These are phyloP conservation scores for Cephalopholis sonnerati DNA, from an alignment of 2,113 vertebrate species.

Conservation along the genomic window DNA sequence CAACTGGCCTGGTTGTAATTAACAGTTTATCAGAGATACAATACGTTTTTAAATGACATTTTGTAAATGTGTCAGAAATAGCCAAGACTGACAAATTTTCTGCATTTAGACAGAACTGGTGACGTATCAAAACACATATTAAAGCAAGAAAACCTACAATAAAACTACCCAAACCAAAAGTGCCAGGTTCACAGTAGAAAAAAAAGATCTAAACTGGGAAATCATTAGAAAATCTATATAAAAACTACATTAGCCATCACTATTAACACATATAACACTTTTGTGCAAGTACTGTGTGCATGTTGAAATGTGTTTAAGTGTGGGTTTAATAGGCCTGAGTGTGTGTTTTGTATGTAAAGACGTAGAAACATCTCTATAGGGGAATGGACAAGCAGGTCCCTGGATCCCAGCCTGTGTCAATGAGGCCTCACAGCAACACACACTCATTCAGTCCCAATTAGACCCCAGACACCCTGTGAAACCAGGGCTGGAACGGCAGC, in stretches of 20 bases:
- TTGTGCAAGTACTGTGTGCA: background rate
- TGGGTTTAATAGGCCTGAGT: background rate
- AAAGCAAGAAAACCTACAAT: background rate
- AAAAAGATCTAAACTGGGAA: background rate
- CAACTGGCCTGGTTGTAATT: background rate
- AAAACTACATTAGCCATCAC: background rate
- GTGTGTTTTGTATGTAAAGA: constrained; percentile 9
- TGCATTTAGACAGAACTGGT: background rate
- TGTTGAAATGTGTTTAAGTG: background rate
- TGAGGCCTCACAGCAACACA: constrained; percentile 47
- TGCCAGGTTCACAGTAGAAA: background rate
- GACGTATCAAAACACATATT: too few species aligned
- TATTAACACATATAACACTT: background rate
- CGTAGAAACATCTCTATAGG: constrained; percentile 11
- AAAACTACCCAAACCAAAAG: background rate
- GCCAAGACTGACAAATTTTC: background rate
- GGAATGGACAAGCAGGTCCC: background rate
- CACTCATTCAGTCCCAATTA: constrained; percentile 67
- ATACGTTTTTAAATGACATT: background rate
- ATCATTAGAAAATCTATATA: background rate
- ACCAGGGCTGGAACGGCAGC: constrained; percentile 45
- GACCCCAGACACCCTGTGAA: constrained; percentile 57
- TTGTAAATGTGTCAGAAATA: background rate
- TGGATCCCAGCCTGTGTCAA: constrained; percentile 28
- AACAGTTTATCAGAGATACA: background rate